A percentile compares a stretch with the other conserved stretches of the same genome.
Conservation (phyloP, 2,113 vertebrate genomes). For the Dasypus novemcinctus region DNA sequence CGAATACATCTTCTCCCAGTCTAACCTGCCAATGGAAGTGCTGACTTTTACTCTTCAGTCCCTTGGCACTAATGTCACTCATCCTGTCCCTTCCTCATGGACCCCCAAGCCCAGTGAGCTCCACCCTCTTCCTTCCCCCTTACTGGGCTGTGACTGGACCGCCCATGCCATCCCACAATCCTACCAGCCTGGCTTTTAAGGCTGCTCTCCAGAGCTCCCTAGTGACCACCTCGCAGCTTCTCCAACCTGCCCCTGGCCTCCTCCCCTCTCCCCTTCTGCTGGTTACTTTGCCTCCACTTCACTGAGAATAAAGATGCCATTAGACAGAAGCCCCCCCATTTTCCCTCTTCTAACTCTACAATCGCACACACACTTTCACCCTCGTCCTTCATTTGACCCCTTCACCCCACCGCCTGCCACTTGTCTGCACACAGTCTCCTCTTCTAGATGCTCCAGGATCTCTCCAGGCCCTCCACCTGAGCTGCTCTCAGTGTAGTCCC, state of each 20-base stretch:
- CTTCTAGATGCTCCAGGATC: not conserved
- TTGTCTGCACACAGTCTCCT: not conserved
- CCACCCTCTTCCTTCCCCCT: not conserved
- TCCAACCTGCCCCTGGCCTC: not conserved
- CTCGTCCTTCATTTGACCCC: not conserved
- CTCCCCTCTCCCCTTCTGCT: not conserved
- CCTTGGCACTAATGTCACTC: not conserved
- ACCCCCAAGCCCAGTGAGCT: not conserved
- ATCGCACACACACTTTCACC: no score
- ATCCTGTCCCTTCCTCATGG: not conserved
- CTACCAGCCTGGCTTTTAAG: not conserved
- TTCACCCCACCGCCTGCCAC: not conserved
- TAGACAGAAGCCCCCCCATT: not conserved
- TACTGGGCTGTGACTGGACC: not conserved
- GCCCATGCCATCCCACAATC: not conserved
- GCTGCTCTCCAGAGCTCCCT: not conserved
- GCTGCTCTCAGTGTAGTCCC: not conserved
- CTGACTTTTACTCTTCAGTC: not conserved
- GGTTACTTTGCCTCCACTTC: not conserved
- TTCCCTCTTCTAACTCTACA: not conserved
- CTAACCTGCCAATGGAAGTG: no score
- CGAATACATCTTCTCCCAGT: not conserved
- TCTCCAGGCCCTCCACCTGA: not conserved
- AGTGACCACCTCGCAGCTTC: fast-evolving
- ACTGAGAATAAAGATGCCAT: not conserved